Percentiles rank a stretch among this genome's conserved stretches.
Conservation (phyloP, 2,888 invertebrate genomes). For the Cataglyphis albicans region DNA sequence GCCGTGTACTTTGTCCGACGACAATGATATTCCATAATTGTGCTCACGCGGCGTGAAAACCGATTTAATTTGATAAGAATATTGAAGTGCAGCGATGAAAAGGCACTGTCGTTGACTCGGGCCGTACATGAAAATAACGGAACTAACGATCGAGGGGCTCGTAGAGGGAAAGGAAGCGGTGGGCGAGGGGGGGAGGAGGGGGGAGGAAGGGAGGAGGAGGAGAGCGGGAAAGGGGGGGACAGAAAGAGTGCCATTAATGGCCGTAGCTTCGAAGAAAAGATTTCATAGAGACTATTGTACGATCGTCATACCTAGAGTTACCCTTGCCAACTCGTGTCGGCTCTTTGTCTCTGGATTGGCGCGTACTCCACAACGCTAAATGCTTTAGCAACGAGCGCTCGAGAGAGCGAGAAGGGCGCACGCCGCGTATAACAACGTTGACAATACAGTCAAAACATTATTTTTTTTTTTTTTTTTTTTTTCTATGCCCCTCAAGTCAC, state of each 20-base stretch:
- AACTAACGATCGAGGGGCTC: constrained; percentile 66
- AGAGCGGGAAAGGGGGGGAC: constrained; percentile 25
- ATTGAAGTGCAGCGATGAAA: constrained; percentile 59
- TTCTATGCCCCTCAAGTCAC: constrained; percentile 13
- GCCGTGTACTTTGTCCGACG: constrained; percentile 27
- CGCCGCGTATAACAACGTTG: constrained; percentile 67
- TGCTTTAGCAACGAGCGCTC: constrained; percentile 68
- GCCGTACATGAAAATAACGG: constrained; percentile 71
- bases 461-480: constrained; percentile 52
- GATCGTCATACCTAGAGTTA: constrained; percentile 75
- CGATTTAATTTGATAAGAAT: constrained; percentile 64
- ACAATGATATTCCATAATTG: constrained; percentile 59
- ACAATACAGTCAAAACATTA: constrained; percentile 73
- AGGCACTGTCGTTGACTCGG: constrained; percentile 62
- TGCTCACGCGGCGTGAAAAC: constrained; percentile 51
- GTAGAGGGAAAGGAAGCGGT: constrained; percentile 36
- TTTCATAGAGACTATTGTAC: constrained; percentile 76
- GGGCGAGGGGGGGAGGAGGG: constrained; percentile 37
- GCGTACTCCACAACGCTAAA: constrained; percentile 71
- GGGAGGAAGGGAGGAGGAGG: constrained; percentile 32
- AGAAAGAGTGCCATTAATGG: constrained; percentile 70
- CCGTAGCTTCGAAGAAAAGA: constrained; percentile 73
- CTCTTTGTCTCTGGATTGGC: constrained; percentile 77
- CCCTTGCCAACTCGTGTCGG: constrained; percentile 75
- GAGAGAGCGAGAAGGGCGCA: constrained; percentile 63